Evolutionary conservation across 2,113 vertebrate species (phyloP).

Genomic region (Empidonax traillii): DNA sequence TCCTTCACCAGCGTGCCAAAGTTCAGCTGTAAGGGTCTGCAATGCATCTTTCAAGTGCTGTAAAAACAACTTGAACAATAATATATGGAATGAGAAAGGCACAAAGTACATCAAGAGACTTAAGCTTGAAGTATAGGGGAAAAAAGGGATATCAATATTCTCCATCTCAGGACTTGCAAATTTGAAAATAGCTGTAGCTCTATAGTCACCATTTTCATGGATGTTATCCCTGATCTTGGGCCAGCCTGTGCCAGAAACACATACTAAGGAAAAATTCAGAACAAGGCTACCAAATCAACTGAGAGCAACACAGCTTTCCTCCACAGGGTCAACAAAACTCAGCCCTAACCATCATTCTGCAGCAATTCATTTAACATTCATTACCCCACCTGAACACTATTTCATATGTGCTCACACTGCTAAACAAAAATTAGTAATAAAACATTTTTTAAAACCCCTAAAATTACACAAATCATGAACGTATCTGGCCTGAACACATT

Average conservation of each 20-base stretch:
- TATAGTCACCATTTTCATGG: not conserved
- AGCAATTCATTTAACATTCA: not conserved
- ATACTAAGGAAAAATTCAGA: not conserved
- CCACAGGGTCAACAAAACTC: not conserved
- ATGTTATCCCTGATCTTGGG: not conserved
- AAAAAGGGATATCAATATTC: not conserved
- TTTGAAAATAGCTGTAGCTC: not conserved
- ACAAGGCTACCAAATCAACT: not conserved
- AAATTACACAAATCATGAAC: not conserved
- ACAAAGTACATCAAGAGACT: not conserved
- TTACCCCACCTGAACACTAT: not conserved
- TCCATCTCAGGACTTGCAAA: not conserved
- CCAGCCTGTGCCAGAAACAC: not conserved
- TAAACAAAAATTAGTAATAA: not conserved
- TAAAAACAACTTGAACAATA: not conserved
- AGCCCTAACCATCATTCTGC: not conserved
- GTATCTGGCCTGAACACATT: not conserved
- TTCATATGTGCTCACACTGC: not conserved
- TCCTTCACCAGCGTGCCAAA: not conserved
- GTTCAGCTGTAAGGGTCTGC: constrained; percentile 1
- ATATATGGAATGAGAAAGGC: not conserved
- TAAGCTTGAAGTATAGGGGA: not conserved
- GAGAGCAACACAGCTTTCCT: not conserved
- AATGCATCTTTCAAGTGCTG: not conserved
- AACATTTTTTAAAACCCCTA: not conserved